Conservation (phyloP, 2,797 vertebrate species). For the Esox lucius region DNA sequence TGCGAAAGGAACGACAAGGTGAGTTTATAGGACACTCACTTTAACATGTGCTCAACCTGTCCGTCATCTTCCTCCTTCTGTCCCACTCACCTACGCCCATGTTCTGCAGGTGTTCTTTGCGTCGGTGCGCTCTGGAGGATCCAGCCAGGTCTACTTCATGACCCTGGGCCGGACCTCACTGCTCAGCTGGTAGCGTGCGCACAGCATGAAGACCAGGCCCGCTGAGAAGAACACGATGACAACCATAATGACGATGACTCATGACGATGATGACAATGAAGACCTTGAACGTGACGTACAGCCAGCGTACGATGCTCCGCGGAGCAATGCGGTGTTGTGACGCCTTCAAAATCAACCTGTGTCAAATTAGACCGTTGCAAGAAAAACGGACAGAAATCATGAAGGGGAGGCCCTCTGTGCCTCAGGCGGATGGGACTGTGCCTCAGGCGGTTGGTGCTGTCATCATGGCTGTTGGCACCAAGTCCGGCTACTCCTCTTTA, state of each 20-base stretch:
- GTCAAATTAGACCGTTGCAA: background rate
- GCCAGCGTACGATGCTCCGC: slow-evolving; percentile 21
- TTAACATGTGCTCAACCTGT: background rate
- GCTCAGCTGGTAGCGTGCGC: slow-evolving; percentile 89
- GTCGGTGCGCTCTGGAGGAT: slow-evolving; percentile 86
- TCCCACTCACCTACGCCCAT: background rate
- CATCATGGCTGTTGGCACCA: slow-evolving; percentile 23
- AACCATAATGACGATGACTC: slow-evolving; percentile 64
- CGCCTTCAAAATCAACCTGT: background rate
- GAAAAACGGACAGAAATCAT: background rate
- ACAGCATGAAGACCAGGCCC: slow-evolving; percentile 63
- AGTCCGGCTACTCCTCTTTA: slow-evolving; percentile 9
- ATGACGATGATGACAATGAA: slow-evolving; percentile 49
- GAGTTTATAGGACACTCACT: slow-evolving; percentile 15
- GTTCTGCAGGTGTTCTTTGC: slow-evolving; percentile 83
- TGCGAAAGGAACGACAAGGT: slow-evolving; percentile 93
- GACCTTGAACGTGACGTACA: slow-evolving; percentile 31
- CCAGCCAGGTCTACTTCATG: slow-evolving; percentile 95
- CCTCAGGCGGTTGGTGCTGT: background rate
- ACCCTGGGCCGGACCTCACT: slow-evolving; percentile 88
- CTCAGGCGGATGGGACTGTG: background rate
- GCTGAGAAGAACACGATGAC: slow-evolving; percentile 42
- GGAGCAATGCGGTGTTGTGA: background rate
- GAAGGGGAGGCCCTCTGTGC: background rate
- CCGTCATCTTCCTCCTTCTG: background rate